These are phyloP conservation scores for Drosophila tanythrix DNA, from an alignment of 2,888 invertebrate genomes.

Conservation along the genomic window DNA sequence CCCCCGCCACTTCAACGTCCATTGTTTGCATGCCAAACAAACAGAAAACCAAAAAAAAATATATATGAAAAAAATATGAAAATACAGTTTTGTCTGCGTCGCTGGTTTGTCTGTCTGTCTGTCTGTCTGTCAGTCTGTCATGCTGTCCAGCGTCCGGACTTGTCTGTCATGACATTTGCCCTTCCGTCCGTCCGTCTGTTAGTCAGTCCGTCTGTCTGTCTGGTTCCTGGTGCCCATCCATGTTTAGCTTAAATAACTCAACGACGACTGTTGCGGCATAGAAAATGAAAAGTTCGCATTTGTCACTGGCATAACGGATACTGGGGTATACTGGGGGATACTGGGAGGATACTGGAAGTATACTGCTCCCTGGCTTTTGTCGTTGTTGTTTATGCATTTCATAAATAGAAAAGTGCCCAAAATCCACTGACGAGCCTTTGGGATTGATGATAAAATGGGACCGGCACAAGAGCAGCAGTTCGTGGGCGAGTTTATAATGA, in stretches of 20 bases:
- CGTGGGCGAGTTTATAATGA: constrained; percentile 40
- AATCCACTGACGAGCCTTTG: constrained; percentile 60
- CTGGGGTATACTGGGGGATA: constrained; percentile 17
- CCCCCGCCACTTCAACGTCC: background rate
- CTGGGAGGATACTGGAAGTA: background rate
- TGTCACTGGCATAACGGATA: constrained; percentile 56
- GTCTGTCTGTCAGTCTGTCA: constrained; percentile 15
- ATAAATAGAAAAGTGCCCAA: constrained; percentile 68
- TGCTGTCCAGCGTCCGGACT: constrained; percentile 54
- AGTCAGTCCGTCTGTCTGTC: constrained; percentile 13
- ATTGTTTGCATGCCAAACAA: constrained; percentile 53
- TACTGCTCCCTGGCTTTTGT: constrained; percentile 34
- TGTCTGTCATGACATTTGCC: constrained; percentile 64
- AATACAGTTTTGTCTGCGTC: constrained; percentile 55
- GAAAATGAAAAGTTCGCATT: constrained; percentile 64
- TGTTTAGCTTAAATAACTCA: constrained; percentile 70
- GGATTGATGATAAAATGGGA: constrained; percentile 49
- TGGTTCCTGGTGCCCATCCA: constrained; percentile 49
- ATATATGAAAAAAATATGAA: constrained; percentile 6
- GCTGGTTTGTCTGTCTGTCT: constrained; percentile 33
- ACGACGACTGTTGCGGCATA: constrained; percentile 56
- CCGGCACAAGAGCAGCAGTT: constrained; percentile 7
- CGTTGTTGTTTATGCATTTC: constrained; percentile 66
- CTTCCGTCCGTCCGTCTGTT: constrained; percentile 25
- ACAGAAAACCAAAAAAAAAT: constrained; percentile 15